phyloP scores from a whole-genome alignment of 2,113 vertebrate species.

The Nothocercus julius region DNA sequence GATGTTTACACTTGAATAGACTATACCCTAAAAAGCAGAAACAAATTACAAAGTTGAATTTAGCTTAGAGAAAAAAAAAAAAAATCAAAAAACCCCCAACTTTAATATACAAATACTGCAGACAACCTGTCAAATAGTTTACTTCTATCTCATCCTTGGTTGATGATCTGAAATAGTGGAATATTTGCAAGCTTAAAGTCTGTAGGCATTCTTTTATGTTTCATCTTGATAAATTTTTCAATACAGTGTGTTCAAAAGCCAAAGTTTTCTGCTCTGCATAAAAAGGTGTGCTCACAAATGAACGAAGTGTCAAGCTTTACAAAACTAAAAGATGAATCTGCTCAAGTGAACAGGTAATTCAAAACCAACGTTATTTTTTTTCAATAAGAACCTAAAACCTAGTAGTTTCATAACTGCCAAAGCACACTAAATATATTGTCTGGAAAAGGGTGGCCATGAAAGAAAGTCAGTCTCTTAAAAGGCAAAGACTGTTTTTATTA shows the following conservation, averaged over 20 bases:
- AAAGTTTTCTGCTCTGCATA: not conserved
- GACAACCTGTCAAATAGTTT: not conserved
- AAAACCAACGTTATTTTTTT: not conserved
- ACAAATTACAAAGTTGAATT: not conserved
- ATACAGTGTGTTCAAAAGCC: not conserved
- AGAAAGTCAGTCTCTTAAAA: not conserved
- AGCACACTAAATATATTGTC: not conserved
- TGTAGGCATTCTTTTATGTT: not conserved
- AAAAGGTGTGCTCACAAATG: not conserved
- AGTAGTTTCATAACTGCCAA: not conserved
- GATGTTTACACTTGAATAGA: constrained; percentile 12
- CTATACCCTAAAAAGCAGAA: constrained; percentile 15
- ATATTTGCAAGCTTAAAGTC: not conserved
- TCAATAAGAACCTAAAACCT: not conserved
- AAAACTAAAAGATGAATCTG: not conserved
- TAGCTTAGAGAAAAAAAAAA: not conserved
- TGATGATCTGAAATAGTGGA: not conserved
- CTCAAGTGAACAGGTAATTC: not conserved
- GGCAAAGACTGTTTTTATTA: not conserved
- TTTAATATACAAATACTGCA: not conserved
- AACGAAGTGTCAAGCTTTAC: not conserved
- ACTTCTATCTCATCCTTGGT: not conserved
- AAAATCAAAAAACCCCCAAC: not conserved
- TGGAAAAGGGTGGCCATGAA: not conserved
- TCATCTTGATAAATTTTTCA: not conserved